Evolutionary conservation across 2,113 vertebrate species (phyloP).

Genomic region (Crypturellus undulatus): DNA sequence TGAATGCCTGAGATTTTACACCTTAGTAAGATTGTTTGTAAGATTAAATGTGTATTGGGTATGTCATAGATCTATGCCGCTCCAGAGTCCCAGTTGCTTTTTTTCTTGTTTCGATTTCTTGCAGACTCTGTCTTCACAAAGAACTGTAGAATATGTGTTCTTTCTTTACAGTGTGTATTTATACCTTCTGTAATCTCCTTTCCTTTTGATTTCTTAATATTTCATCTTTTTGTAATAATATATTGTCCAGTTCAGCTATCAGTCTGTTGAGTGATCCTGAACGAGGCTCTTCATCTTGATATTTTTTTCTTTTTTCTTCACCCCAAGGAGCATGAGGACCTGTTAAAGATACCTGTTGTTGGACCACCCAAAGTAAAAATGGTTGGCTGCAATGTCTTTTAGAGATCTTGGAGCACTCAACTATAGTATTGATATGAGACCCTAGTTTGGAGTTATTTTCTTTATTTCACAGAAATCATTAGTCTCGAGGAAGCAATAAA

Average conservation of each 20-base stretch:
- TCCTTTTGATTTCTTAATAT: neutral
- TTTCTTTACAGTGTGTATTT: neutral
- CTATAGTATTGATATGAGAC: neutral
- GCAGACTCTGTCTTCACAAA: neutral
- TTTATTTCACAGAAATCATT: neutral
- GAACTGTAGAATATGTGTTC: neutral
- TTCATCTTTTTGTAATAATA: neutral
- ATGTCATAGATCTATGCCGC: neutral
- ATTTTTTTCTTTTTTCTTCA: neutral
- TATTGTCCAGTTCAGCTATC: neutral
- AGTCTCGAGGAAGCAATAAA: neutral
- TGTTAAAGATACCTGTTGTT: neutral
- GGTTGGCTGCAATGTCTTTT: neutral
- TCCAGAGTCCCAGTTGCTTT: neutral
- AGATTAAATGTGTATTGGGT: neutral
- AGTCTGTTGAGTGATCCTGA: neutral
- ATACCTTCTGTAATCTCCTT: neutral
- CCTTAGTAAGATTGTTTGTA: neutral
- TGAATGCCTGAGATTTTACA: neutral
- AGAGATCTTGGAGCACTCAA: rapidly evolving
- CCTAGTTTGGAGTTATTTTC: neutral
- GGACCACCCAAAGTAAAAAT: neutral
- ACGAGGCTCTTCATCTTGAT: neutral
- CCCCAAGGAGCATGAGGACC: neutral
- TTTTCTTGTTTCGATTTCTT: neutral